Evolutionary conservation across 2,113 vertebrate genomes (phyloP).

Genomic region (Geococcyx californianus): DNA sequence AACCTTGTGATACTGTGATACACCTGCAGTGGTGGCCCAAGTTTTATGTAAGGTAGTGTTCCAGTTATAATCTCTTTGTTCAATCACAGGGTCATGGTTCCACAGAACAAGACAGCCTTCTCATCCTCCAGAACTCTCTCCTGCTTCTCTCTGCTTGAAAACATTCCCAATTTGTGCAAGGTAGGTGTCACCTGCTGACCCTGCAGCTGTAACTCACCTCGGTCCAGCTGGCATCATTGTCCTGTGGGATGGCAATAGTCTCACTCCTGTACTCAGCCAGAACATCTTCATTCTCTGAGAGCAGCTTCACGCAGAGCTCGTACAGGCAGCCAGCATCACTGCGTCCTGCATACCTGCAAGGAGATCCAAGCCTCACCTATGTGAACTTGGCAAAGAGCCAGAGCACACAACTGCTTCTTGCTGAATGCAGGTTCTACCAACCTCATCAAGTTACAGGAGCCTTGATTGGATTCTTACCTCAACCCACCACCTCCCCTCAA

Average conservation of each 20-base stretch:
- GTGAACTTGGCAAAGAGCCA: background rate
- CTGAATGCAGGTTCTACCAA: background rate
- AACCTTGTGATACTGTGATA: too few relatives aligned
- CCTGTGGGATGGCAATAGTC: conserved; percentile 69
- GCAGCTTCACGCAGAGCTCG: conserved; percentile 72
- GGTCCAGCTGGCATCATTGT: conserved; percentile 49
- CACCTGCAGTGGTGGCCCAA: background rate
- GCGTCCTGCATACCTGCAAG: conserved; percentile 75
- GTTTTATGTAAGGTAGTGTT: background rate
- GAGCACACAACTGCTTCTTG: background rate
- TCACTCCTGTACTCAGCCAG: conserved; percentile 76
- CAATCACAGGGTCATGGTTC: background rate
- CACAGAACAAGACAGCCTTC: background rate
- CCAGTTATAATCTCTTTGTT: background rate
- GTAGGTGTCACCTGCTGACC: background rate
- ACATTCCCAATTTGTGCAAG: background rate
- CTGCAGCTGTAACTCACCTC: conserved; percentile 58
- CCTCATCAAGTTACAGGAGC: background rate
- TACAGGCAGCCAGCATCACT: conserved; percentile 75
- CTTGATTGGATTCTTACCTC: background rate
- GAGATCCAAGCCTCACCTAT: background rate
- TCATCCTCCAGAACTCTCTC: background rate
- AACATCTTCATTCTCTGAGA: conserved; percentile 74
- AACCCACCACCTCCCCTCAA: background rate
- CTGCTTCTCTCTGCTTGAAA: background rate